Evolutionary conservation across 2,888 invertebrate genomes (phyloP).

Genomic region (Nephrotoma guestfalica): DNA sequence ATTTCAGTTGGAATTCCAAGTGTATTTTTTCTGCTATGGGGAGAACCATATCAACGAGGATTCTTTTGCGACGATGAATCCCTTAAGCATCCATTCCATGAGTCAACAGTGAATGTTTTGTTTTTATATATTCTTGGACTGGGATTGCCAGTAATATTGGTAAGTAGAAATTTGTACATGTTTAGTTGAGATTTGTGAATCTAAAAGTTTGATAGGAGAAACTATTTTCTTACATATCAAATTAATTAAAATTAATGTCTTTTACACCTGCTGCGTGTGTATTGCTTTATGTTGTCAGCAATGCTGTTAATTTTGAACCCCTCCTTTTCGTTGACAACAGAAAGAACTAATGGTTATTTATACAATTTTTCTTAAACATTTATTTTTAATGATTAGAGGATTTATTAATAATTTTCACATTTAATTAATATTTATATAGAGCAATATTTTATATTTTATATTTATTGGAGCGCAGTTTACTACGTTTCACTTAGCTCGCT

Average conservation of each 20-base stretch:
- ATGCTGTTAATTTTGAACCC: not conserved
- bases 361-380: not conserved
- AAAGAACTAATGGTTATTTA: not conserved
- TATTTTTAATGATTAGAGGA: not conserved
- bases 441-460: no score
- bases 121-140: conserved; percentile 66
- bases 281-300: not conserved
- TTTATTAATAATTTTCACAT: not conserved
- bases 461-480: no score
- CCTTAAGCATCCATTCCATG: conserved; percentile 71
- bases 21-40: conserved; percentile 55
- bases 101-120: conserved; percentile 64
- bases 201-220: not conserved
- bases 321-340: not conserved
- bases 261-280: not conserved
- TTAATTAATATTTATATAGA: not conserved
- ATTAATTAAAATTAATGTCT: not conserved
- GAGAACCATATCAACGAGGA: conserved; percentile 65
- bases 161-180: conserved; percentile 35
- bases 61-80: conserved; percentile 95
- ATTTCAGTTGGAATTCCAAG: conserved; percentile 65
- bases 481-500: no score
- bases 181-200: not conserved
- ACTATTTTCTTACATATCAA: not conserved
- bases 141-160: conserved; percentile 54